Evolutionary conservation across 1,140 invertebrate species (phyloP), one percentile per base, ranked within the genome.

Genomic region (Lepidurus apus): DNA sequence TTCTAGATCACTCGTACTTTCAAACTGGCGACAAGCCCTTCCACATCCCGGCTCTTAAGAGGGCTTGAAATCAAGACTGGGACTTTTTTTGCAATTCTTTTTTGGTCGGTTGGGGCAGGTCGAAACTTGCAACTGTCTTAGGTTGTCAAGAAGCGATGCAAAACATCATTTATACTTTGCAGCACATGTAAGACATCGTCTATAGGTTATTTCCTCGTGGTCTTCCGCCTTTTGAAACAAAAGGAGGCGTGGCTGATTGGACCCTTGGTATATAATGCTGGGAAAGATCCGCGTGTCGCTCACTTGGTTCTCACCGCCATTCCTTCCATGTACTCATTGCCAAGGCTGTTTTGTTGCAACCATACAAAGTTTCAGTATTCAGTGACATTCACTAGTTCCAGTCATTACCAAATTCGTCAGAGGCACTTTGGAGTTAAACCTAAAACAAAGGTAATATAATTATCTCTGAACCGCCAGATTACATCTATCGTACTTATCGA

Each of bases 221-320:
- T 65, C 21, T 65, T 65, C 21, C 21, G 17, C 21, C 21, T 65
- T 13, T 5, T 65, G 1, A 65, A 47, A 65, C 13, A 65, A 65
- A 65, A 65, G 53, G 53, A 65, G 53, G 53, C 53, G 53, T 65
- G 53, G 53, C 53, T 65, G 53, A 65, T 65, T 65, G 13, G 3
- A 9, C 9, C 53, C 53, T 65, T 65, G 53, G 17, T 65, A 65
- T 65, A 65, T 65, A 65, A 65, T 13, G 53, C 53, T 65, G 6
- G 13, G 53, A 13, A 9, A 65, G 53, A 34, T 65, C 53, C 17
- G 21, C 17, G 3, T 21, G 53, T 13, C 53, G 53, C 21, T 21
- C 53, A 65, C 53, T 65, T 65, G 53, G 17, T 65, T 21, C 53
- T 65, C 17, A 65, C 53, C n/a, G 53, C 53, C 53, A 65, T 65